phyloP scores from a whole-genome alignment of 53 echinoderm and acorn worm genomes.

The Holothuria leucospilota region DNA sequence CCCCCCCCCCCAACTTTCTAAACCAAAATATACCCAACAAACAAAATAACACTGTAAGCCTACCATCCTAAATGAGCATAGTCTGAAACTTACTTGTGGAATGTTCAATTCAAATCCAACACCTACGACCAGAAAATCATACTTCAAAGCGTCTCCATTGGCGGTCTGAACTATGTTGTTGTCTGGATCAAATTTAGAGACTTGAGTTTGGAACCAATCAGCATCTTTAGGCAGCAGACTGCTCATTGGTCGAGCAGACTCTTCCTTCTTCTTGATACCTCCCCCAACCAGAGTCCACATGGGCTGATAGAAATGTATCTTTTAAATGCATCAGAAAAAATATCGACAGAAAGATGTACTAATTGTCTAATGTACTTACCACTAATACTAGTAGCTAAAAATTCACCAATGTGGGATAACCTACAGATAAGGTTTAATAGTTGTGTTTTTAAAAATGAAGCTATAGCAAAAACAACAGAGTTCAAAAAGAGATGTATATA shows the following conservation, averaged over 20 bases:
- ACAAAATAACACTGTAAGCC: too few species aligned
- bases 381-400: too few species aligned
- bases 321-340: not conserved
- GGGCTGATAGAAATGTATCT: slow-evolving; percentile 88
- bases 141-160: slow-evolving; percentile 75
- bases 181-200: slow-evolving; percentile 84
- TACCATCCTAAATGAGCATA: too few species aligned
- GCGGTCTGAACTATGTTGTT: slow-evolving; percentile 78
- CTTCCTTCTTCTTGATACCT: slow-evolving; percentile 78
- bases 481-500: too few species aligned
- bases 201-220: slow-evolving; percentile 87
- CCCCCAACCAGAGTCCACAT: slow-evolving; percentile 97
- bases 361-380: too few species aligned
- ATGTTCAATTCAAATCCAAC: slow-evolving; percentile 87
- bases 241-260: slow-evolving; percentile 71
- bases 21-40: too few species aligned
- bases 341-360: too few species aligned
- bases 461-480: too few species aligned
- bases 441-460: too few species aligned
- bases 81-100: slow-evolving; percentile 63
- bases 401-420: too few species aligned
- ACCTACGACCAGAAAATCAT: slow-evolving; percentile 89
- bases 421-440: too few species aligned
- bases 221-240: slow-evolving; percentile 75
- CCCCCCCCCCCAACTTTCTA: too few species aligned